phyloP scores from a whole-genome alignment of 2,797 vertebrate species.

The Microctenopoma steveboyesi region DNA sequence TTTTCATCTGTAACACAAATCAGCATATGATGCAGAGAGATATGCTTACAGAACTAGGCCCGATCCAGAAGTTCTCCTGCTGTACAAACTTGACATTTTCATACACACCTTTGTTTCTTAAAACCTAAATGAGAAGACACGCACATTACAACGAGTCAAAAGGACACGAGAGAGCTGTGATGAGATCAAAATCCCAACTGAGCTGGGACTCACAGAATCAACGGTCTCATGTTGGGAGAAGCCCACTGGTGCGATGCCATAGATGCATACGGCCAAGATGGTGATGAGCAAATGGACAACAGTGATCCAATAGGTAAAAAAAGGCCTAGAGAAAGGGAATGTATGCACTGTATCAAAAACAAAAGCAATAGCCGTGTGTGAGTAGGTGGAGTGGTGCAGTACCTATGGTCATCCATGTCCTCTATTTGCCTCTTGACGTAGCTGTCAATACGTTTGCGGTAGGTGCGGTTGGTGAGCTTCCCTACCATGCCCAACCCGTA shows the following conservation, averaged over 20 bases:
- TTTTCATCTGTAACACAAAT: neutral
- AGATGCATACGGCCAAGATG: constrained; percentile 95
- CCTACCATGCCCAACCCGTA: constrained; percentile 98
- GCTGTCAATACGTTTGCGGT: constrained; percentile 98
- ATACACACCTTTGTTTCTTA: constrained; percentile 97
- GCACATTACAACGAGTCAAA: constrained; percentile 7
- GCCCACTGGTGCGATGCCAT: constrained; percentile 96
- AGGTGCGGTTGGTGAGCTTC: constrained; percentile 95
- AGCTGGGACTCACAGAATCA: constrained; percentile 92
- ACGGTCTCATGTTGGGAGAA: constrained; percentile 98
- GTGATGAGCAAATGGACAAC: constrained; percentile 97
- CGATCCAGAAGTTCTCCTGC: constrained; percentile 99
- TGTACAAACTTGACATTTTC: constrained; percentile 99
- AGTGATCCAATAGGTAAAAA: constrained; percentile 99
- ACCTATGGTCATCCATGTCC: constrained; percentile 98
- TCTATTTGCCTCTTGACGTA: constrained; percentile 96
- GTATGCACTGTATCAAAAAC: neutral
- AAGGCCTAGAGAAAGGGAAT: constrained; percentile 85
- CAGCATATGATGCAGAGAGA: neutral
- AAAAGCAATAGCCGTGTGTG: neutral
- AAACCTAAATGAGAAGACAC: constrained; percentile 83
- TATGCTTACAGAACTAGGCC: constrained; percentile 93
- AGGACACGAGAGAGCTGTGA: neutral
- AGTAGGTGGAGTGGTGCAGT: neutral
- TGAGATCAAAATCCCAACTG: neutral